Evolutionary conservation across 2,113 vertebrate species (phyloP).

Genomic region (Microcebus tavaratra): DNA sequence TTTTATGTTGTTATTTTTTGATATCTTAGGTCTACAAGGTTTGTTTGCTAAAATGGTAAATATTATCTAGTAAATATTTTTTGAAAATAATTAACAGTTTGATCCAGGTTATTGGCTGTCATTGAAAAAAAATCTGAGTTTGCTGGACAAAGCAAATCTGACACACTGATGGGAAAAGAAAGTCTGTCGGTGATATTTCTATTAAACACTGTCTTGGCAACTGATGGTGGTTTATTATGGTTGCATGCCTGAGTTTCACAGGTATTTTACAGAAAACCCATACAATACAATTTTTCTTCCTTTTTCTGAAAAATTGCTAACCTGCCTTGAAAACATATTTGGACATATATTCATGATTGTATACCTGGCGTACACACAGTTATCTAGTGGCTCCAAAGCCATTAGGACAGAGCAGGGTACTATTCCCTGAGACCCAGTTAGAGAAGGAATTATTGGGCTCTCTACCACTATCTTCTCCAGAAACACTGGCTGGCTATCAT

Average conservation of each 20-base stretch:
- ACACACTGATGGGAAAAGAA: not conserved
- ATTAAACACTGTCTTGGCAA: not conserved
- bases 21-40: not conserved
- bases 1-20: not conserved
- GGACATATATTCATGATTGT: not conserved
- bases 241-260: not conserved
- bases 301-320: not conserved
- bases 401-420: not conserved
- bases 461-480: not conserved
- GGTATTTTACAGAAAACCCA: not conserved
- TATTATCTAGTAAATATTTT: not conserved
- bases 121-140: not conserved
- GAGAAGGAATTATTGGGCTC: not conserved
- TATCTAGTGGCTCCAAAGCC: not conserved
- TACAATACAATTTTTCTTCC: not conserved
- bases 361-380: not conserved
- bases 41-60: not conserved
- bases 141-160: not conserved
- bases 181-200: not conserved
- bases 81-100: not conserved
- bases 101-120: not conserved
- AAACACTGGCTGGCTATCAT: not conserved
- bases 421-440: not conserved
- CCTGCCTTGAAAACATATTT: not conserved
- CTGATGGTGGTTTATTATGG: not conserved